Conservation (phyloP, 2,113 vertebrate species). For the Neofelis nebulosa region DNA sequence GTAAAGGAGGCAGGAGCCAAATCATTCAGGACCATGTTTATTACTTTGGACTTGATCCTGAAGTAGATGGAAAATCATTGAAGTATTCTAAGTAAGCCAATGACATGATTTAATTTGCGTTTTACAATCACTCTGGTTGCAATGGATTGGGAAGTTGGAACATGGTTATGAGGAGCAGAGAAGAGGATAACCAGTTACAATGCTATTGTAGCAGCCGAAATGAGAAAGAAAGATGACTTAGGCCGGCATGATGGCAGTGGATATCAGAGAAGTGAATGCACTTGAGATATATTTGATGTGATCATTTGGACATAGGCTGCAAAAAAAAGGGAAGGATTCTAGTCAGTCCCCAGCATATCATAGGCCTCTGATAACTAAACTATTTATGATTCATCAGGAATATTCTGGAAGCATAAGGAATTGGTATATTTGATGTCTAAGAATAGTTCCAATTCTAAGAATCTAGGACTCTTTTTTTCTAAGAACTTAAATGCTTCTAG, state of each 20-base stretch:
- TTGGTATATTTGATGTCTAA: neutral
- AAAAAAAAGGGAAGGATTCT: neutral
- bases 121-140: neutral
- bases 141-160: neutral
- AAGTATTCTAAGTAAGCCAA: neutral
- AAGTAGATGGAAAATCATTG: neutral
- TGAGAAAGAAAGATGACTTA: neutral
- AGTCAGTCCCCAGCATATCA: neutral
- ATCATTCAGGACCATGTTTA: neutral
- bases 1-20: neutral
- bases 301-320: neutral
- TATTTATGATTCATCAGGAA: constrained; percentile 5
- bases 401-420: neutral
- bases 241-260: neutral
- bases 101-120: neutral
- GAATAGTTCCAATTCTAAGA: constrained; percentile 14
- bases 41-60: neutral
- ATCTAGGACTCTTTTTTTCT: neutral
- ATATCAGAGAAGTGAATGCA: neutral
- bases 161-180: neutral
- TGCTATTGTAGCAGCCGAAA: neutral
- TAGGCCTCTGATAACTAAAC: neutral
- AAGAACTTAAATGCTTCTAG: constrained; percentile 24
- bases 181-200: neutral
- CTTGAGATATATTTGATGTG: neutral